A percentile compares a stretch with the other conserved stretches of the same genome.
Conservation (phyloP, 2,888 invertebrate genomes). For the Lycaena phlaeas region DNA sequence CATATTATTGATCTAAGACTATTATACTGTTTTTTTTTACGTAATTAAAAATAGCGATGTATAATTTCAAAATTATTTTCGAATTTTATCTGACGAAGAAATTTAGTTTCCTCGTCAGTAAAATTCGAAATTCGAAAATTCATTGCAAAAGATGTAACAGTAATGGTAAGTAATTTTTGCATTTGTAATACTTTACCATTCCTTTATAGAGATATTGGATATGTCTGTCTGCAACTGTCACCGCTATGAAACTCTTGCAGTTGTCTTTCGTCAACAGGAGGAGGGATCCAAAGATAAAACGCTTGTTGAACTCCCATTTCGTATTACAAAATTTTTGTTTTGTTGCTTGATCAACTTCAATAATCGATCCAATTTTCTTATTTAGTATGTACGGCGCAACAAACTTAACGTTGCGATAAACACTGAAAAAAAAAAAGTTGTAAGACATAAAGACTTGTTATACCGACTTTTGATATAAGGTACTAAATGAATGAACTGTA, state of each 20-base stretch:
- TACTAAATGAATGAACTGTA: no score
- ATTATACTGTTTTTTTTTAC: no score
- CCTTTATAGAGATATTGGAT: slow-evolving; percentile 33
- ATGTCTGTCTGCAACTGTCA: slow-evolving; percentile 75
- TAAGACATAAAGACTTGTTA: no score
- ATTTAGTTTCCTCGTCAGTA: no score
- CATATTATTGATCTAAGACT: no score
- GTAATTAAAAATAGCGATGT: no score
- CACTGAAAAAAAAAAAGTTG: slow-evolving; percentile 35
- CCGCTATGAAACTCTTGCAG: slow-evolving; percentile 78
- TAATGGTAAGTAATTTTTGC: no score
- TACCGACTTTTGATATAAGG: no score
- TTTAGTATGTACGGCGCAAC: slow-evolving; percentile 38
- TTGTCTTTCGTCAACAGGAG: slow-evolving; percentile 79
- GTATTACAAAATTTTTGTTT: slow-evolving; percentile 40
- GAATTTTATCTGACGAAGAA: no score
- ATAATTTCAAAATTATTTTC: no score
- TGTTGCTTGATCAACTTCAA: slow-evolving; percentile 33
- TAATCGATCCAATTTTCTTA: slow-evolving; percentile 41
- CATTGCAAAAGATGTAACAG: no score
- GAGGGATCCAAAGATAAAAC: slow-evolving; percentile 80
- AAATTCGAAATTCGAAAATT: no score
- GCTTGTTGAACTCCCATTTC: slow-evolving; percentile 57
- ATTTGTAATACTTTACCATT: slow-evolving; percentile 31
- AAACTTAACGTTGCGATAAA: slow-evolving; percentile 55